These are phyloP conservation scores for Craseonycteris thonglongyai DNA, from an alignment of 2,113 vertebrate genomes.

Conservation along the genomic window DNA sequence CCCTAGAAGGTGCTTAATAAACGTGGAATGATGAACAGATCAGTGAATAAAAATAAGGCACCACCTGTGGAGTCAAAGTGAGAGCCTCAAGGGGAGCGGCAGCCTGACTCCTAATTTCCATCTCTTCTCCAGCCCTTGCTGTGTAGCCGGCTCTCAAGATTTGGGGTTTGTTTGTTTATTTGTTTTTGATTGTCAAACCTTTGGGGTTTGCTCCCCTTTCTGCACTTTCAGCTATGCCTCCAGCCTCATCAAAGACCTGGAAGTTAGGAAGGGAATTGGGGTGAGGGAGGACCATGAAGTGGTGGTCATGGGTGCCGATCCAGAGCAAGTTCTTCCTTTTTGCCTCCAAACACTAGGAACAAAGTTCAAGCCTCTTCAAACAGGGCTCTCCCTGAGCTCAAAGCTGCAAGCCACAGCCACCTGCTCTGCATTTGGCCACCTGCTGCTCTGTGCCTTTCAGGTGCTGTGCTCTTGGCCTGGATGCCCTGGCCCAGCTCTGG, in stretches of 20 bases:
- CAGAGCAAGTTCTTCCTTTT: neutral
- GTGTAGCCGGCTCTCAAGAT: neutral
- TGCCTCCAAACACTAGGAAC: neutral
- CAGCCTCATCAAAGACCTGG: neutral
- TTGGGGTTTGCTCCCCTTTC: neutral
- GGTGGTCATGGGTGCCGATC: neutral
- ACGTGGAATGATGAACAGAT: neutral
- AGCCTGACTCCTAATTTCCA: neutral
- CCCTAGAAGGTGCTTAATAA: neutral
- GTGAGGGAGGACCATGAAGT: accelerated
- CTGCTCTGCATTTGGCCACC: accelerated
- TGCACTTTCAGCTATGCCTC: neutral
- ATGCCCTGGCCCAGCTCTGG: neutral
- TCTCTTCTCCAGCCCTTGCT: neutral
- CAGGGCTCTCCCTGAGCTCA: neutral
- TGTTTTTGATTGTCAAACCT: neutral
- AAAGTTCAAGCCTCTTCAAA: neutral
- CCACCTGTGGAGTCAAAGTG: neutral
- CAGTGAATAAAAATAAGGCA: neutral
- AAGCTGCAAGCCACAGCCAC: neutral
- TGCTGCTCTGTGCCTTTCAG: neutral
- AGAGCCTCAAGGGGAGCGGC: neutral
- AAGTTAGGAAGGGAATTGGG: neutral
- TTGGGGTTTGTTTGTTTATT: too few relatives aligned
- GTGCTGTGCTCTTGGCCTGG: neutral